Percentiles rank a stretch among this genome's conserved stretches.
phyloP scores from a whole-genome alignment of 1,140 invertebrate genomes.

The Pogonus chalceus region DNA sequence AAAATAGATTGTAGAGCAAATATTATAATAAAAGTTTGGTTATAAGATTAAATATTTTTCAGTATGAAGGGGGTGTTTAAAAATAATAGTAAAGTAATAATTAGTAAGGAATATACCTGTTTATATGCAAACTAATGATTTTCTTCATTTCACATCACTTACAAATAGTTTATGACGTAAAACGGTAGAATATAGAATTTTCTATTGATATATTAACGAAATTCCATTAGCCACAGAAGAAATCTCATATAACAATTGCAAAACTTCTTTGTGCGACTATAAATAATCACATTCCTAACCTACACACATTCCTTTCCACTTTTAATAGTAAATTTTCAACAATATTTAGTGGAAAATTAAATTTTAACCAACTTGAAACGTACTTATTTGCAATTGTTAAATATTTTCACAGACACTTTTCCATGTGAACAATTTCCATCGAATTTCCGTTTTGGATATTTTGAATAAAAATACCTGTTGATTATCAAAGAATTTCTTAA shows the following conservation, averaged over 20 bases:
- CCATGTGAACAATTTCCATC: background rate
- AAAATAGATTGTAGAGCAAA: too few species aligned
- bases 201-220: conserved; percentile 1
- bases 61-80: too few species aligned
- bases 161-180: conserved; percentile 1
- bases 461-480: conserved; percentile 2
- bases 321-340: background rate
- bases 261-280: background rate
- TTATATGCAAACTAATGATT: conserved; percentile 1
- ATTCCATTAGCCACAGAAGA: background rate
- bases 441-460: background rate
- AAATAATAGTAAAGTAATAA: too few species aligned
- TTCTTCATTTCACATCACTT: background rate
- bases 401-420: too few species aligned
- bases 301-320: conserved; percentile 2
- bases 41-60: too few species aligned
- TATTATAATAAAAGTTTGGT: too few species aligned
- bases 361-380: background rate
- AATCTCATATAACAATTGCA: background rate
- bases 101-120: conserved; percentile 2
- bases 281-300: conserved; percentile 7
- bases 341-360: background rate
- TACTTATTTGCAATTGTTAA: too few species aligned
- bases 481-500: background rate
- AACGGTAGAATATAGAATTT: background rate